Evolutionary conservation across 1,140 invertebrate species (phyloP).

Genomic region (Chrysomallon squamiferum): DNA sequence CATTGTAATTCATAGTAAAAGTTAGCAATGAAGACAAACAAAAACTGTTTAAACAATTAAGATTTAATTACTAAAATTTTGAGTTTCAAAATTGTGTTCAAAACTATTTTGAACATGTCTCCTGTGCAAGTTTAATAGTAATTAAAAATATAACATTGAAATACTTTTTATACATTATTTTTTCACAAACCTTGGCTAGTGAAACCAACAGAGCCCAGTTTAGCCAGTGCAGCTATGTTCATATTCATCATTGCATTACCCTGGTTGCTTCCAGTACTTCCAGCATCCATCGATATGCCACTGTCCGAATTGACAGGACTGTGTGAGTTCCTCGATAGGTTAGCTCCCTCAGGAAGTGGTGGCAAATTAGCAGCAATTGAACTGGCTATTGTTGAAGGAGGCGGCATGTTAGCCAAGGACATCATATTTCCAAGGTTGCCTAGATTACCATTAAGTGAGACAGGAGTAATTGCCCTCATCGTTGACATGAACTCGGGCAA

Average conservation of each 20-base stretch:
- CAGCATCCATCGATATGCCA: slow-evolving; percentile 66
- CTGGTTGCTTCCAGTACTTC: slow-evolving; percentile 72
- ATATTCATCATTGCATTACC: slow-evolving; percentile 80
- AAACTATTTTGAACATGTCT: no score
- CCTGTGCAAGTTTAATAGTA: no score
- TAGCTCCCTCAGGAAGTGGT: slow-evolving; percentile 20
- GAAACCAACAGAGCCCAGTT: slow-evolving; percentile 71
- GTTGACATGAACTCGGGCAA: slow-evolving; percentile 18
- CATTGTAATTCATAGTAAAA: no score
- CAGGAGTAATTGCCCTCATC: slow-evolving; percentile 19
- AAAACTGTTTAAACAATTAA: no score
- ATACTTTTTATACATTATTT: no score
- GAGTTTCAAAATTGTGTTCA: no score
- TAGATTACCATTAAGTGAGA: slow-evolving; percentile 14
- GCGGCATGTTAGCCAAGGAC: slow-evolving; percentile 9
- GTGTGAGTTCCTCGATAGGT: slow-evolving; percentile 49
- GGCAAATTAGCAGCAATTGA: slow-evolving; percentile 14
- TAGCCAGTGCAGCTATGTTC: slow-evolving; percentile 86
- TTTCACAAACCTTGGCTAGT: slow-evolving; percentile 34
- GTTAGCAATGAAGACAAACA: no score
- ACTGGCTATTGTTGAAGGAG: slow-evolving; percentile 12
- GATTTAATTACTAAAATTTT: no score
- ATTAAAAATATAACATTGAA: no score
- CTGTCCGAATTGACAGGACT: slow-evolving; percentile 63
- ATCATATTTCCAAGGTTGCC: slow-evolving; percentile 10